Evolutionary conservation across 2,113 vertebrate genomes (phyloP), one percentile per base, ranked within the genome.

Genomic region (Callocephalon fimbriatum): DNA sequence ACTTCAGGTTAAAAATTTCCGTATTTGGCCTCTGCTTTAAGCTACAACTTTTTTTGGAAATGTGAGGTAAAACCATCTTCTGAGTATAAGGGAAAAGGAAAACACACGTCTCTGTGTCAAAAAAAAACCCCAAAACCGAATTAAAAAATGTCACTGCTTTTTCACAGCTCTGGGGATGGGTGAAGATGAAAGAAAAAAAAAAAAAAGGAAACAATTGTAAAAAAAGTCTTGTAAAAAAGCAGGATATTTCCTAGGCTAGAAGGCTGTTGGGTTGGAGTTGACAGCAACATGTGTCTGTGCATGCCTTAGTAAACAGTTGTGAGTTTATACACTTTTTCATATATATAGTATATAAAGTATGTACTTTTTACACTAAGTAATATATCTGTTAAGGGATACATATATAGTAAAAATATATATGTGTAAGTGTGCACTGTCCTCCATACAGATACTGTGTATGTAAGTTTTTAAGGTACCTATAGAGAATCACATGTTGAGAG

Each of bases 1-100:
- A 56, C 32, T 74, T 88, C 56, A 47, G 56, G 63, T 93, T 93
- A 84, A 95, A 92, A 94, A 56, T 93, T 97, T 97, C 86, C 89
- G 2, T 3, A 11, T 16, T 44, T 58, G 54, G 23, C 29, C 6
- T 70, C 63, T 67, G 42, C 2, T 1, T 44, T 50, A 83, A 92
- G 20, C 25, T 63, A 76, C 22, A 77, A 23, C 40, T 84, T 71
- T 84, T 80, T 90, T 87, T 94, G 83, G 79, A 97, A 93, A 84
- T 50, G 38, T 86, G 42, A 47, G 54, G 10, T 78, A 80, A 88
- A 96, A 40, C 54, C 47, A 3, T 21, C 50, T 86, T 95, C 88
- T 80, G 62, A 92, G 58, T 79, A 66, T 12, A 67, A 74, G 54
- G 59, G 72, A n/a, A 83, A 68, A 86, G n/a, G 37, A 73, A 95